Evolutionary conservation across 2,113 vertebrate genomes (phyloP).

Genomic region (Erinaceus europaeus): DNA sequence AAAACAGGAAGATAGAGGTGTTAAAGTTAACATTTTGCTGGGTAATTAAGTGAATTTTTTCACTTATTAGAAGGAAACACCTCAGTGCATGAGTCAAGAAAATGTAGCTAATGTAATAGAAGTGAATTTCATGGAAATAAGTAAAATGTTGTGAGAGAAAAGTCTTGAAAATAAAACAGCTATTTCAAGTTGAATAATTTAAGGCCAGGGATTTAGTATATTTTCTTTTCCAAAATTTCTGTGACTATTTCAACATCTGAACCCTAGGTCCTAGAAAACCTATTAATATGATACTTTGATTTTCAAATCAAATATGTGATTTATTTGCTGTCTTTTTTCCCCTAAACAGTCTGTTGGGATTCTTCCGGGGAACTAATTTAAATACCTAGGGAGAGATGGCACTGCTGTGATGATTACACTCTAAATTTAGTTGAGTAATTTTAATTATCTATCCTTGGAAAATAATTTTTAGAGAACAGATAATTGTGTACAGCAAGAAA

Average conservation of each 20-base stretch:
- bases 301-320: background rate
- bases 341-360: background rate
- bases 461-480: background rate
- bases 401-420: background rate
- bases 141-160: background rate
- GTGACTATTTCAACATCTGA: background rate
- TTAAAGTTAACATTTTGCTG: background rate
- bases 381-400: background rate
- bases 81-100: too few species aligned
- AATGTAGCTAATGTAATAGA: background rate
- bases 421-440: background rate
- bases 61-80: too few species aligned
- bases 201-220: background rate
- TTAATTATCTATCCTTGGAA: conserved; percentile 4
- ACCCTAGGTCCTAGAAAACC: background rate
- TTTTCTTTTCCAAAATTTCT: background rate
- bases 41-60: background rate
- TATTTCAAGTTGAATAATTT: rapidly evolving
- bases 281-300: background rate
- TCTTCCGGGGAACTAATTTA: background rate
- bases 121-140: background rate
- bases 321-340: background rate
- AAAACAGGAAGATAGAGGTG: background rate
- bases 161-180: background rate
- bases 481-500: background rate